A percentile compares a stretch with the other conserved stretches of the same genome.
phyloP scores from a whole-genome alignment of 2,113 vertebrate genomes.

The Piaya cayana region DNA sequence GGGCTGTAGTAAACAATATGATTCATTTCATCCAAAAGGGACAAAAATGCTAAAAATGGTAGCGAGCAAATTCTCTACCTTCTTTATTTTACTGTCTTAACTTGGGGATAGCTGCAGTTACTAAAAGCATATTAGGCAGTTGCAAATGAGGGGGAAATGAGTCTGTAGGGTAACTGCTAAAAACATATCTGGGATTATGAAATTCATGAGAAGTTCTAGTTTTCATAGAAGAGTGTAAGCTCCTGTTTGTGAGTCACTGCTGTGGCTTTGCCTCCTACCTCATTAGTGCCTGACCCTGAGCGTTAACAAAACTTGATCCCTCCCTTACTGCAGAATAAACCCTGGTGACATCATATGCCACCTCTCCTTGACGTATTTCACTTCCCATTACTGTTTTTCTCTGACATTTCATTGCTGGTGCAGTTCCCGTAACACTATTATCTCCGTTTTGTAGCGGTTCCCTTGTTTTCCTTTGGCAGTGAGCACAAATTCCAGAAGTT shows the following conservation, averaged over 20 bases:
- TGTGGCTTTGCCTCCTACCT: conserved; percentile 30
- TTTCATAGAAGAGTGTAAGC: background rate
- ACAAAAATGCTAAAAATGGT: background rate
- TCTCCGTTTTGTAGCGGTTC: background rate
- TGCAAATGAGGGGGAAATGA: conserved; percentile 11
- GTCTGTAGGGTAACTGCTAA: background rate
- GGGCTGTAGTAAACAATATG: conserved; percentile 28
- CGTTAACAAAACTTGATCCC: background rate
- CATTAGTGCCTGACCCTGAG: conserved; percentile 34
- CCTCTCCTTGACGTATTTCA: background rate
- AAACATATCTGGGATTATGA: background rate
- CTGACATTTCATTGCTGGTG: background rate
- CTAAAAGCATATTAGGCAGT: background rate
- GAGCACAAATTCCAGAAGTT: background rate
- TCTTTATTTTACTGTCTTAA: conserved; percentile 20
- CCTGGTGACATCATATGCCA: background rate
- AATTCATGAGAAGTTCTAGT: background rate
- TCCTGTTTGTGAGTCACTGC: conserved; percentile 16
- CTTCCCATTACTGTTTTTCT: background rate
- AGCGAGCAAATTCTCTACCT: background rate
- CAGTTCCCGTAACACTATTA: background rate
- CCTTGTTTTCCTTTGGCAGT: background rate
- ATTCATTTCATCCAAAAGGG: conserved; percentile 25
- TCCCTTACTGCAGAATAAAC: background rate
- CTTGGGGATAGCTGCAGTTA: background rate